Percentiles rank a stretch among this genome's conserved stretches.
phyloP scores from a whole-genome alignment of 1,140 invertebrate species.

The Drosophila obscura region DNA sequence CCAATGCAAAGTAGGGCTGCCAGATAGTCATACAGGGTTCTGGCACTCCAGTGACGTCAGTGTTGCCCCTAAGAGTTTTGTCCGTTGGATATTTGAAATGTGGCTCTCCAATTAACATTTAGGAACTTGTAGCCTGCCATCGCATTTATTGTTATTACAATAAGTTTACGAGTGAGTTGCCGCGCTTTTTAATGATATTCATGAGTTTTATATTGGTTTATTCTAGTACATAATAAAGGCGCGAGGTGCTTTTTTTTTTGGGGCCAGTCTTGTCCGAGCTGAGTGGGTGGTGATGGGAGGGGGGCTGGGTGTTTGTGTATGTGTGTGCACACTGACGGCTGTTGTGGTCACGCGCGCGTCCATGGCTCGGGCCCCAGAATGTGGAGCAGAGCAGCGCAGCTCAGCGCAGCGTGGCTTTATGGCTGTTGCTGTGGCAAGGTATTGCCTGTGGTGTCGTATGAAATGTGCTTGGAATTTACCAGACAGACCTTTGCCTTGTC shows the following conservation, averaged over 20 bases:
- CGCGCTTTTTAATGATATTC: slow-evolving; percentile 69
- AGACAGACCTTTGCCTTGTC: slow-evolving; percentile 53
- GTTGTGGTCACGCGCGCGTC: slow-evolving; percentile 72
- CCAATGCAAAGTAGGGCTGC: too few species aligned
- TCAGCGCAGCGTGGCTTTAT: slow-evolving; percentile 54
- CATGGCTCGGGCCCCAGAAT: slow-evolving; percentile 40
- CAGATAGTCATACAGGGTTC: too few species aligned
- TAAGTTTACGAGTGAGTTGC: slow-evolving; percentile 40
- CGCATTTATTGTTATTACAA: slow-evolving; percentile 53
- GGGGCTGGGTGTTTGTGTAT: slow-evolving; percentile 8
- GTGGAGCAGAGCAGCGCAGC: slow-evolving; percentile 56
- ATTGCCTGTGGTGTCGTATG: slow-evolving; percentile 74
- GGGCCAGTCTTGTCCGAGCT: neutral
- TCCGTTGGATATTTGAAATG: slow-evolving; percentile 24
- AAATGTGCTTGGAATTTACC: slow-evolving; percentile 81
- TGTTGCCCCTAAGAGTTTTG: too few species aligned
- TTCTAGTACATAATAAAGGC: slow-evolving; percentile 61
- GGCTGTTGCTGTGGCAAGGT: slow-evolving; percentile 44
- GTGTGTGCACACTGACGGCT: slow-evolving; percentile 2
- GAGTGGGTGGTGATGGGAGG: slow-evolving; percentile 37
- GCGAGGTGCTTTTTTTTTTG: slow-evolving; percentile 25
- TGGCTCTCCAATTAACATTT: slow-evolving; percentile 20
- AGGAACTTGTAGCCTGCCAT: slow-evolving; percentile 27
- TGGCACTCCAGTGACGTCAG: too few species aligned
- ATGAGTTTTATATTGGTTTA: slow-evolving; percentile 67